Base-by-base conservation (phyloP, 2,113 vertebrate species). In the Eulacestoma nigropectus region DNA sequence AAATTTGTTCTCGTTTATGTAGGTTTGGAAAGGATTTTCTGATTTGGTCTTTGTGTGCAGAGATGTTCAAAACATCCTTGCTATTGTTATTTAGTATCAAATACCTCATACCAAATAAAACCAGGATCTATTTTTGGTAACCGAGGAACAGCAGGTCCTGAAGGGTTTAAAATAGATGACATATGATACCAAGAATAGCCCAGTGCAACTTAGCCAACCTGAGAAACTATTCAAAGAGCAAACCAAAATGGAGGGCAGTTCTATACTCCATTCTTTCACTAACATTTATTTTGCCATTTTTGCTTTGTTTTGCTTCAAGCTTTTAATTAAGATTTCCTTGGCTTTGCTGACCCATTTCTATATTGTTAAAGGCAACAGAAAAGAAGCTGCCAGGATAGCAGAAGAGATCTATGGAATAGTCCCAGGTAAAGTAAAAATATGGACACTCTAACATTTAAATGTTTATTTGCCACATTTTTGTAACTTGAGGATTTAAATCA, bases 311-410 rank as follows among this genome's bases (percentile, higher is more conserved):
- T 98, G 98, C 90, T 98, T 98, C 91, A 98, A 98, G 92, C 98
- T 98, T 92, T 97, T 98, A 93, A 98, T 98, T 94, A 98, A 98
- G 95, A 97, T 98, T 55, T 98, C 97, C 55, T 97, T 98, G 97
- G 98, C 98, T 96, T 96, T 98, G 90, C 96, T 98, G 90, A 98
- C 98, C 41, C 98, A 98, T 96, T 98, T 98, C 87, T 98, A 98
- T 97, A 98, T 98, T 93, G 98, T 98, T 93, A 98, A 98, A 97
- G 98, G 98, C 93, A 98, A 98, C 94, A 98, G 98, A 94, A 98
- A 98, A 97, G 98, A 98, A 90, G 98, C 98, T 87, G 98, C 98
- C 95, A 98, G 98, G 78, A 98, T 98, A 98, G 98, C 98, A 87
- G 98, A 98, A 97, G 98, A 98, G 76, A 98, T 98, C 97, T 98